Percentiles rank a stretch among this genome's conserved stretches.
Conservation (phyloP, 1,140 invertebrate genomes). For the Drosophila orena region DNA sequence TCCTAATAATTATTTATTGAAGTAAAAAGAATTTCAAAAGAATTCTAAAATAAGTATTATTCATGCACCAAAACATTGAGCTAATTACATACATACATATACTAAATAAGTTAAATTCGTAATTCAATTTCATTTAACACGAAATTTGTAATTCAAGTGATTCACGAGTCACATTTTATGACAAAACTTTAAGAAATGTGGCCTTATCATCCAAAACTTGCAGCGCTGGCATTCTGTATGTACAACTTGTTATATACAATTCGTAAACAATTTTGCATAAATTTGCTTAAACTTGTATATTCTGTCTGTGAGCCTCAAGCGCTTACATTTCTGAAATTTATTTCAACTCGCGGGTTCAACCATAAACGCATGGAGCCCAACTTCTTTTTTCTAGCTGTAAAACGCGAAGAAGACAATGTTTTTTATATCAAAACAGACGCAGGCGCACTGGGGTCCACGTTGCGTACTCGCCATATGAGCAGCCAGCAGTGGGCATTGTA, state of each 20-base stretch:
- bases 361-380: too few relatives aligned
- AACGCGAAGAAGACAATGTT: constrained; percentile 38
- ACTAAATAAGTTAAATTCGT: not conserved
- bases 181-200: not conserved
- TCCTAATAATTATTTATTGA: not conserved
- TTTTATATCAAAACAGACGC: constrained; percentile 49
- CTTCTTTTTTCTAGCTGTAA: not conserved
- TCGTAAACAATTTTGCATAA: too few relatives aligned
- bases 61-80: not conserved
- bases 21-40: not conserved
- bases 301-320: too few relatives aligned
- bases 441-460: constrained; percentile 40
- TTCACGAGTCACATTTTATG: not conserved
- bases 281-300: too few relatives aligned
- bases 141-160: not conserved
- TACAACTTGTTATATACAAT: too few relatives aligned
- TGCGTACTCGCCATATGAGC: constrained; percentile 36
- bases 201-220: not conserved
- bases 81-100: not conserved
- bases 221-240: not conserved
- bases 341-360: too few relatives aligned
- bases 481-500: not conserved
- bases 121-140: not conserved
- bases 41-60: not conserved
- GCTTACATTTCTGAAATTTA: too few relatives aligned